Evolutionary conservation across 2,888 invertebrate genomes (phyloP), one percentile per base, ranked within the genome.

Genomic region (Clusia tigrina): DNA sequence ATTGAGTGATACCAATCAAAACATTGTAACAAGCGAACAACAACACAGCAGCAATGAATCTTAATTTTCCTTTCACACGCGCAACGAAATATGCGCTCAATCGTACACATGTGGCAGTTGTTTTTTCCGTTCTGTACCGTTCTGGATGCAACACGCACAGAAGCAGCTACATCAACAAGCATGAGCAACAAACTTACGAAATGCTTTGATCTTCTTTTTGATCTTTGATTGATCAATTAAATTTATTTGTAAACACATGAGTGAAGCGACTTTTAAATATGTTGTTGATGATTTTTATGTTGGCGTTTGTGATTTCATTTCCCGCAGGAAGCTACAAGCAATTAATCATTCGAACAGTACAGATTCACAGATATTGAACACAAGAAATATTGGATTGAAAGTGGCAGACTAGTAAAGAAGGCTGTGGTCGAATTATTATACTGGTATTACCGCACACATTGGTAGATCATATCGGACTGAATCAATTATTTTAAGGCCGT

Each of bases 211-310:
- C 80, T 78, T 76, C 73, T 71, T 69, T 75, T 78, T 72, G 61
- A 62, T 58, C 78, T 76, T 74, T 80, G 79, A 80, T 79, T 79
- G 79, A 79, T 79, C 79, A 79, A 80, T 79, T 79, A 80, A 80
- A 79, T 77, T 80, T 77, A 78, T 80, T 79, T 79, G 80, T 79
- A 80, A 79, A 78, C 81, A 80, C 15, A 20, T n/a, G n/a, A 48
- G 6, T 20, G 48, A 48, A 48, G 48, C 48, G 20, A 48, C 20
- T 15, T 48, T 3, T 48, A 20, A 22, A 18, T 20, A 42, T 42
- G 42, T 15, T 42, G 42, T 17, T 42, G 42, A 42, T 48, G 3
- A 22, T 3, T 42, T 48, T 48, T 15, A 48, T 6, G 20, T 20
- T 48, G 48, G 48, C 20, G 20, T 48, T 48, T 48, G 48, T 48